These are phyloP conservation scores for Syngnathus rostellatus DNA, from an alignment of 2,797 vertebrate species.

Conservation along the genomic window DNA sequence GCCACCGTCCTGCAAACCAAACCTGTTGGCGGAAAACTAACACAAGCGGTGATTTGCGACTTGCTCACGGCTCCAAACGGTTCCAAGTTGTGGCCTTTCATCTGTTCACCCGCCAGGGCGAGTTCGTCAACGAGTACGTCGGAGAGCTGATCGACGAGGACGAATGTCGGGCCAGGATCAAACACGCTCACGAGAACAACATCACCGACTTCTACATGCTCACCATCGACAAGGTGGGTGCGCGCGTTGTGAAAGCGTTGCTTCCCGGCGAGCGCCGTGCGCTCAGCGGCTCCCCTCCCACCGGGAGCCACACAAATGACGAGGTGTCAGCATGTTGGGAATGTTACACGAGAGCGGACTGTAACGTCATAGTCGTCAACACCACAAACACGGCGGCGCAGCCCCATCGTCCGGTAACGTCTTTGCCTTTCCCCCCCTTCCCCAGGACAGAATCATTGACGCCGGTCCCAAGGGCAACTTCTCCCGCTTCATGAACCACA, in stretches of 20 bases:
- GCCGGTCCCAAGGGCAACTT: constrained; percentile 98
- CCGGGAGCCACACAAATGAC: constrained; percentile 64
- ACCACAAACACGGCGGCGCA: constrained; percentile 44
- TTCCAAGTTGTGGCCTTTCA: background rate
- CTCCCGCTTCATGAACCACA: constrained; percentile 99
- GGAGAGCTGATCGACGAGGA: constrained; percentile 96
- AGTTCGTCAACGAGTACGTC: constrained; percentile 97
- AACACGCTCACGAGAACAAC: constrained; percentile 89
- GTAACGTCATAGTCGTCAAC: constrained; percentile 65
- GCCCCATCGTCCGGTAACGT: constrained; percentile 27
- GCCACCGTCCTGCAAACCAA: too few species aligned
- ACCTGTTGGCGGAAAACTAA: too few species aligned
- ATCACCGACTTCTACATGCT: constrained; percentile 98
- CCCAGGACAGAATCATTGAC: constrained; percentile 92
- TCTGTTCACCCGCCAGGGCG: constrained; percentile 70
- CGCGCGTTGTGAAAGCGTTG: constrained; percentile 3
- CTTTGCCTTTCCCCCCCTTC: too few species aligned
- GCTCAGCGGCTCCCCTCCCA: constrained; percentile 28
- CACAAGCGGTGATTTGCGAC: too few species aligned
- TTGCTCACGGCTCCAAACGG: too few species aligned
- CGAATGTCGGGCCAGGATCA: constrained; percentile 91
- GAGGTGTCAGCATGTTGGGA: constrained; percentile 73
- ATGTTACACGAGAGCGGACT: constrained; percentile 50
- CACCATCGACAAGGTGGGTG: constrained; percentile 89
- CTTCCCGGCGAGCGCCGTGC: constrained; percentile 55